Evolutionary conservation across 1,140 invertebrate genomes (phyloP).

Genomic region (Carposina sasakii): DNA sequence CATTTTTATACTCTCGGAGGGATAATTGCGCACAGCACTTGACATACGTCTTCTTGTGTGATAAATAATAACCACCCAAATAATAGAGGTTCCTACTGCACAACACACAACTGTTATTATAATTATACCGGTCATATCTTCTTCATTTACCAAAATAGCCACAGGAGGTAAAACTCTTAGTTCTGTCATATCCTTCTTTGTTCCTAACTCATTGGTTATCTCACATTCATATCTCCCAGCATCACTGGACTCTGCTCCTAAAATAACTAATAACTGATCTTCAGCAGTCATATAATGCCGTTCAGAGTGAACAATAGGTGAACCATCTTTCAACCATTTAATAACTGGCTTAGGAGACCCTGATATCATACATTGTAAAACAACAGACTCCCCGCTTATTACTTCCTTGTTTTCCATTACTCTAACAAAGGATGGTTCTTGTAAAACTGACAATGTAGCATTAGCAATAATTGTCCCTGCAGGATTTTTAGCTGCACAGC

Average conservation of each 20-base stretch:
- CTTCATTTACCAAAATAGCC: slow-evolving; percentile 73
- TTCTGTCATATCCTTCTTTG: slow-evolving; percentile 71
- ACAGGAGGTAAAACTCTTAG: slow-evolving; percentile 74
- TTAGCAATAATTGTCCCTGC: slow-evolving; percentile 91
- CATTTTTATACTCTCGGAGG: slow-evolving; percentile 65
- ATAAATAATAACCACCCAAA: slow-evolving; percentile 95
- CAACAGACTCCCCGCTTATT: slow-evolving; percentile 83
- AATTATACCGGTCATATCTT: slow-evolving; percentile 87
- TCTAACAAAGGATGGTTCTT: slow-evolving; percentile 88
- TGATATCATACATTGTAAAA: slow-evolving; percentile 90
- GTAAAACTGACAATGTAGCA: slow-evolving; percentile 90
- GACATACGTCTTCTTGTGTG: slow-evolving; percentile 81
- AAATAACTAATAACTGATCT: slow-evolving; percentile 90
- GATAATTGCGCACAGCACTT: slow-evolving; percentile 49
- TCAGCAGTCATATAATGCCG: slow-evolving; percentile 88
- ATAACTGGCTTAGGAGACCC: slow-evolving; percentile 90
- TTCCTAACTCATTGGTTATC: slow-evolving; percentile 88
- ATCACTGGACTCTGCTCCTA: slow-evolving; percentile 83
- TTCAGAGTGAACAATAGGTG: slow-evolving; percentile 79
- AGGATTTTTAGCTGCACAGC: slow-evolving; percentile 92
- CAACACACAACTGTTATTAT: slow-evolving; percentile 93
- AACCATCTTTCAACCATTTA: slow-evolving; percentile 92
- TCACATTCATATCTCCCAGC: slow-evolving; percentile 91
- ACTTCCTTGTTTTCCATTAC: slow-evolving; percentile 89
- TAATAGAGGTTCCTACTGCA: slow-evolving; percentile 89